Evolutionary conservation across 2,113 vertebrate species (phyloP), one percentile per base, ranked within the genome.

Genomic region (Salvelinus alpinus): DNA sequence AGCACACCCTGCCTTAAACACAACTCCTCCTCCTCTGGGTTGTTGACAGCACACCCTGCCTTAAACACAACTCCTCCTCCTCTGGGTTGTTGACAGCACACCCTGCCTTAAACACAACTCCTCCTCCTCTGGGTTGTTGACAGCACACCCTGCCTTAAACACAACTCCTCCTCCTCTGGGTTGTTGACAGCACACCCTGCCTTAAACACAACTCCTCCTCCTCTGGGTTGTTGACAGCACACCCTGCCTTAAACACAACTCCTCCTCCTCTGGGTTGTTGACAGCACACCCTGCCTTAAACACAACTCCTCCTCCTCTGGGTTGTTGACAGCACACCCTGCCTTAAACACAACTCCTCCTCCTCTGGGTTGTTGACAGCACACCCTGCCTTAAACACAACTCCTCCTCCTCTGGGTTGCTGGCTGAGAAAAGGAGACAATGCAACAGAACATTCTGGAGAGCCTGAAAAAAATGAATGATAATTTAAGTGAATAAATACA

Each of bases 211-310:
- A 31, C 31, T 31, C 31, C 31, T 5, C 31, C 54, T 70, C 8
- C 38, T 38, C 34, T 44, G 9, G 8, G 38, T 44, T 44, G 8
- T 7, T 44, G 38, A 1, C 38, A 38, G 38, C 75, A 71, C 44
- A 47, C 14, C 18, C 68, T 62, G 74, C 74, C 74, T 76, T 76
- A 76, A 70, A 57, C 34, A 70, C 44, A 54, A 54, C 74, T 70
- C 34, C 27, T 66, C 31, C 54, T 62, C 34, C 38, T 9, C 34
- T 38, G 8, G 7, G 38, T 38, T 38, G 7, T 8, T 38, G 38
- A 70, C 70, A 70, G 74, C 74, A 70, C 34, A 38, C 31, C 74
- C 44, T 66, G 34, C 5, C 34, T 68, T 76, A 31, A 38, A 29
- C 13, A 66, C 44, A 69, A 48, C n/a, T 22, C 74, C 25, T 66